Evolutionary conservation across 2,797 vertebrate species (phyloP), one percentile per base, ranked within the genome.

Genomic region (Kryptopterus vitreolus): DNA sequence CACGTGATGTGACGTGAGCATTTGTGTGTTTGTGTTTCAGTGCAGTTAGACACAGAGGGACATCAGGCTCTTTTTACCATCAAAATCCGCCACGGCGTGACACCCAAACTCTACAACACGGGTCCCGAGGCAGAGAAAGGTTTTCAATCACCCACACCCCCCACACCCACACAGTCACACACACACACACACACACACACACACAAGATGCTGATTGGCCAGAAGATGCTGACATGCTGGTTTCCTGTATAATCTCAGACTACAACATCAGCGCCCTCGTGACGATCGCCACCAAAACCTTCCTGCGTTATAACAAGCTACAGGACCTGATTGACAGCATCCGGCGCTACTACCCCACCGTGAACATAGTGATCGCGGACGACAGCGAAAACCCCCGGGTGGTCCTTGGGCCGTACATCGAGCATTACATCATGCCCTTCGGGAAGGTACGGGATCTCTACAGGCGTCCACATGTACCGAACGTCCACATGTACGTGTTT

Each of bases 391-490:
- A 91, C 15, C 96, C 95, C 0, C 88, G 96, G 90, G 90, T 87
- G 0, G 87, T 98, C 75, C 90, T 89, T 0, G 96, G 95, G 3
- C 93, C 94, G 15, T 86, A 94, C 85, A 92, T 97, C 0, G 96
- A 98, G 81, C 96, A 98, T 78, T 98, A 97, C 91, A 93, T 96
- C 87, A 98, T 97, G 96, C 96, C 96, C 3, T 96, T 96, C 63
- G 95, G 94, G 88, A 97, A 98, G 95, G 96, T 97, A 87, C 22
- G 12, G 22, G 20, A 20, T 59, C 35, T 9, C n/a, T 62, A 7
- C n/a, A 31, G 3, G 9, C 50, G 35, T 5, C 24, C 4, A 35
- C 50, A 38, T 57, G 26, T 22, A 71, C n/a, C 38, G n/a, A n/a
- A n/a, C n/a, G n/a, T n/a, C n/a, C n/a, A n/a, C 38, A 43, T 38